Evolutionary conservation across 1,140 invertebrate species (phyloP).

Genomic region (Caenorhabditis brenneri): DNA sequence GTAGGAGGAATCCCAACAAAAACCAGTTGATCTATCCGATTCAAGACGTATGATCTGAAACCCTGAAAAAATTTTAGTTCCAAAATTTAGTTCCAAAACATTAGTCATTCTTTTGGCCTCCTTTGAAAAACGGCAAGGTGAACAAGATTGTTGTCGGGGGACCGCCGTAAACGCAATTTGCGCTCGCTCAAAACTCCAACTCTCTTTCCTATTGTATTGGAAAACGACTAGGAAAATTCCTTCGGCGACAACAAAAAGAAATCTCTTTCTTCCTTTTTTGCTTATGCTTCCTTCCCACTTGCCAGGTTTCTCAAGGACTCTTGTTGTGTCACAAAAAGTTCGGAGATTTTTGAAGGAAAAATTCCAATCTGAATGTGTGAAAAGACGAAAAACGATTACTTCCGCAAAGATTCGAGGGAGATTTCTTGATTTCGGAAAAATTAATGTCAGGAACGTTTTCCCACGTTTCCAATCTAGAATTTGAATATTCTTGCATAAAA

Average conservation of each 20-base stretch:
- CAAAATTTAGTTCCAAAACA: neutral
- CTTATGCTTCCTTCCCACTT: neutral
- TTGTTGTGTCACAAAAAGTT: constrained; percentile 20
- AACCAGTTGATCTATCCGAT: neutral
- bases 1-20: neutral
- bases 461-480: neutral
- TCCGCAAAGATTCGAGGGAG: neutral
- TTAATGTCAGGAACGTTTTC: neutral
- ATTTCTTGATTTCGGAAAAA: neutral
- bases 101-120: constrained; percentile 8
- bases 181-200: constrained; percentile 1
- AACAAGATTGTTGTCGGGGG: neutral
- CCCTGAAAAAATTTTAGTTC: neutral
- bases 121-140: constrained; percentile 12
- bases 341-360: neutral
- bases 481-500: neutral
- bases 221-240: neutral
- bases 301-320: constrained; percentile 26
- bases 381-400: no score
- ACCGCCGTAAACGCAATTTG: constrained; percentile 6
- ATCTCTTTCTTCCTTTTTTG: neutral
- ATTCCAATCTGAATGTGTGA: neutral
- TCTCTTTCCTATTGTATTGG: constrained; percentile 31
- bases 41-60: neutral
- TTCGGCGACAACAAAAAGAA: constrained; percentile 31